These are phyloP conservation scores for Hesperia comma DNA, from an alignment of 2,888 invertebrate genomes.

Conservation along the genomic window DNA sequence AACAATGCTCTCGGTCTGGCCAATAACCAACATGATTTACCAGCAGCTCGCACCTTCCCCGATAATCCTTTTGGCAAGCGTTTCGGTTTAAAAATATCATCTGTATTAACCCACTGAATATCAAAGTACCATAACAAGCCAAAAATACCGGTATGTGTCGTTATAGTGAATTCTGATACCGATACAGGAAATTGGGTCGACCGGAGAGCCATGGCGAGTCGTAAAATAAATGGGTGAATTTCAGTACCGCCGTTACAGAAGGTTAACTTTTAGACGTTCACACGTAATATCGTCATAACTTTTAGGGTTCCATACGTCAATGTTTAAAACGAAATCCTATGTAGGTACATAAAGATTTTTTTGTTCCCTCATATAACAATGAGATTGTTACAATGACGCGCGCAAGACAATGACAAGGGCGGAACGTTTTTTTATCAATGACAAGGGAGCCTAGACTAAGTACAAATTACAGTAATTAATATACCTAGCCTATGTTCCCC, in stretches of 20 bases:
- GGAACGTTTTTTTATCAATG: no score
- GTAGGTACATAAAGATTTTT: no score
- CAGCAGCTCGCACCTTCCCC: slow-evolving; percentile 12
- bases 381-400: no score
- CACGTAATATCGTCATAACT: no score
- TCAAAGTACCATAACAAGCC: slow-evolving; percentile 17
- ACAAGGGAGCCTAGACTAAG: no score
- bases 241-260: neutral
- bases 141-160: slow-evolving; percentile 14
- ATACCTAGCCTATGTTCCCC: no score
- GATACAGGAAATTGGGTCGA: slow-evolving; percentile 6
- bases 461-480: no score
- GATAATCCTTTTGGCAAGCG: slow-evolving; percentile 26
- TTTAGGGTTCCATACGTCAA: no score
- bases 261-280: neutral
- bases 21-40: neutral
- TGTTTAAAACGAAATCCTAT: no score
- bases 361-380: no score
- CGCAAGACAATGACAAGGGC: no score
- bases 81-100: slow-evolving; percentile 17
- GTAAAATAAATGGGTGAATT: slow-evolving; percentile 2
- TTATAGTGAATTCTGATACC: slow-evolving; percentile 2
- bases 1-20: neutral
- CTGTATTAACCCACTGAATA: slow-evolving; percentile 24
- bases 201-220: neutral